Evolutionary conservation across 2,888 invertebrate species (phyloP).

Genomic region (Lordiphosa fenestrarum): DNA sequence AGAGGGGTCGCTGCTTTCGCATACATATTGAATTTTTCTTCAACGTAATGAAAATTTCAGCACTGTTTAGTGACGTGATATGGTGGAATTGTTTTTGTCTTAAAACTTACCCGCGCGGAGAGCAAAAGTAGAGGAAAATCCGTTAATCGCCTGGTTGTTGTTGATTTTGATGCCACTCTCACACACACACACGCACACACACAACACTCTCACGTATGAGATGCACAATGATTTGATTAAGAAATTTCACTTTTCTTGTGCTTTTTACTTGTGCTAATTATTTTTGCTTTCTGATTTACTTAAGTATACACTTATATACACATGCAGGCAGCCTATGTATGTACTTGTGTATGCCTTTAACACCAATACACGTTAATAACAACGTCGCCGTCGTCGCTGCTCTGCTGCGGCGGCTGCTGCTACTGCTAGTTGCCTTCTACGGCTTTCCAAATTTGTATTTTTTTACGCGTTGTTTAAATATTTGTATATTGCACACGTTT

Average conservation of each 20-base stretch:
- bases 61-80: conserved; percentile 33
- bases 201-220: conserved; percentile 13
- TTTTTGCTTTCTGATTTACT: conserved; percentile 33
- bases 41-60: conserved; percentile 69
- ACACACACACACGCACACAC: conserved; percentile 20
- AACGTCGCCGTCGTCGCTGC: conserved; percentile 26
- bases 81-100: conserved; percentile 2
- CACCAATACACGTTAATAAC: conserved; percentile 66
- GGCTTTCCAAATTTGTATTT: conserved; percentile 44
- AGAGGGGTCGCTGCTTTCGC: conserved; percentile 40
- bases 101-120: conserved; percentile 55
- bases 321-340: conserved; percentile 19
- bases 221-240: conserved; percentile 43
- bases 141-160: conserved; percentile 48
- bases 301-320: conserved; percentile 31
- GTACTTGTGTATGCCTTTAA: conserved; percentile 37
- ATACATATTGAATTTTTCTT: conserved; percentile 71
- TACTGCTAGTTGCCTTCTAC: conserved; percentile 8
- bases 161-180: conserved; percentile 25
- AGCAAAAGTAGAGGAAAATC: conserved; percentile 56
- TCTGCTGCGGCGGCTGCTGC: conserved; percentile 39
- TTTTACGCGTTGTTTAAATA: conserved; percentile 11
- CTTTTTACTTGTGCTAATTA: conserved; percentile 40
- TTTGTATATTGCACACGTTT: conserved; percentile 7
- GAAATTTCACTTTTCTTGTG: conserved; percentile 57